Conservation (phyloP, 2,888 invertebrate genomes). For the Pasiphila rectangulata region DNA sequence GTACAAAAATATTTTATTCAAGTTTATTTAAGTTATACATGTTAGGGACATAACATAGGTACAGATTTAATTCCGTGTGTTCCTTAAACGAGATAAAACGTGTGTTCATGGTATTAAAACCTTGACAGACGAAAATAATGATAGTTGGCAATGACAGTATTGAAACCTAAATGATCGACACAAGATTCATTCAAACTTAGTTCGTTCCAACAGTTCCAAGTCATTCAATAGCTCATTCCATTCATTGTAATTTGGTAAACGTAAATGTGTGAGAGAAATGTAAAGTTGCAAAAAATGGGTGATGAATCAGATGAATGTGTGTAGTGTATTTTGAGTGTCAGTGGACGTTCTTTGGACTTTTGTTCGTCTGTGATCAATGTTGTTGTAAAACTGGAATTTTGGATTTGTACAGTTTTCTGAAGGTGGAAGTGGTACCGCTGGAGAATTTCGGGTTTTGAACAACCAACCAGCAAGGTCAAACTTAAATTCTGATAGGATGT, state of each 20-base stretch:
- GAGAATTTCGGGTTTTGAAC: conserved; percentile 41
- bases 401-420: conserved; percentile 11
- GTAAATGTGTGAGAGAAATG: conserved; percentile 2
- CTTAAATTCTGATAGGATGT: conserved; percentile 58
- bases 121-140: no score
- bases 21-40: no score
- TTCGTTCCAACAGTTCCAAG: no score
- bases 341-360: not conserved
- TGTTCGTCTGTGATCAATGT: conserved; percentile 10
- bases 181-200: no score
- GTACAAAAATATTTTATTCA: no score
- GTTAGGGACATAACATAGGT: no score
- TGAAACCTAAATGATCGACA: no score
- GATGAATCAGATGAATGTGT: not conserved
- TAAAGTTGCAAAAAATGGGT: conserved; percentile 4
- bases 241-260: not conserved
- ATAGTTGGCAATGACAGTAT: no score
- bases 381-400: not conserved
- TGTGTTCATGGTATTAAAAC: no score
- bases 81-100: no score
- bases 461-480: conserved; percentile 52
- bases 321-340: conserved; percentile 5
- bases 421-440: conserved; percentile 20
- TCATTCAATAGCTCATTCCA: not conserved
- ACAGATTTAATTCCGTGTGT: no score